Conservation (phyloP, 1,140 invertebrate genomes). For the Sitophilus oryzae region DNA sequence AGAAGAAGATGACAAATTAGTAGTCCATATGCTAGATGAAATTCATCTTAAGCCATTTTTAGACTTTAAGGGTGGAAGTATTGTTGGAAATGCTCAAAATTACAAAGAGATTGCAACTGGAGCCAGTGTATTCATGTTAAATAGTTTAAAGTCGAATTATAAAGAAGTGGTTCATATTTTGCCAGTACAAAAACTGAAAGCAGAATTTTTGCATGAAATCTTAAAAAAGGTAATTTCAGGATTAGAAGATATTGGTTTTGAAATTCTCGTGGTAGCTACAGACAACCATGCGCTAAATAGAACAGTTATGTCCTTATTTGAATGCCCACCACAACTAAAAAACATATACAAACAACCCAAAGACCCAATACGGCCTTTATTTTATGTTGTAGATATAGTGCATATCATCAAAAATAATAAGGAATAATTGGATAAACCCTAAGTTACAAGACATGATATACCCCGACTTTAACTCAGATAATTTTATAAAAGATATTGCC, state of each 20-base stretch:
- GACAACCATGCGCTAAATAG: slow-evolving; percentile 8
- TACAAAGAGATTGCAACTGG: slow-evolving; percentile 2
- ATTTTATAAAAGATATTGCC: background rate
- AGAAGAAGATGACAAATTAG: slow-evolving; percentile 1
- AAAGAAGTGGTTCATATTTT: slow-evolving; percentile 15
- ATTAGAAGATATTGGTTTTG: slow-evolving; percentile 12
- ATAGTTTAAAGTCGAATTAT: too few relatives aligned
- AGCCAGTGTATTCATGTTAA: slow-evolving; percentile 13
- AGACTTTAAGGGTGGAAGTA: slow-evolving; percentile 13
- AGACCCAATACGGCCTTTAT: background rate
- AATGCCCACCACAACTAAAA: background rate
- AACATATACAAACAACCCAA: background rate
- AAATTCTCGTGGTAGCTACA: slow-evolving; percentile 1
- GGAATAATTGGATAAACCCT: slow-evolving; percentile 1
- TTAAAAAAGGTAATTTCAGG: slow-evolving; percentile 2
- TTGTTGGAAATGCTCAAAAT: slow-evolving; percentile 8
- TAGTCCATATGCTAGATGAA: slow-evolving; percentile 9
- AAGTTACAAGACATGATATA: background rate
- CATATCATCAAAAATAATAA: slow-evolving; percentile 11
- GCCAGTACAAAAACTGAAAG: slow-evolving; percentile 7
- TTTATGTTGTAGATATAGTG: slow-evolving; percentile 3
- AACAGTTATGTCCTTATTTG: slow-evolving; percentile 10
- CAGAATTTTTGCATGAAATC: background rate
- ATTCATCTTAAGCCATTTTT: slow-evolving; percentile 12
- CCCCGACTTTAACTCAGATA: background rate